These are phyloP conservation scores for Phania funesta DNA, from an alignment of 2,888 invertebrate species.

Conservation along the genomic window DNA sequence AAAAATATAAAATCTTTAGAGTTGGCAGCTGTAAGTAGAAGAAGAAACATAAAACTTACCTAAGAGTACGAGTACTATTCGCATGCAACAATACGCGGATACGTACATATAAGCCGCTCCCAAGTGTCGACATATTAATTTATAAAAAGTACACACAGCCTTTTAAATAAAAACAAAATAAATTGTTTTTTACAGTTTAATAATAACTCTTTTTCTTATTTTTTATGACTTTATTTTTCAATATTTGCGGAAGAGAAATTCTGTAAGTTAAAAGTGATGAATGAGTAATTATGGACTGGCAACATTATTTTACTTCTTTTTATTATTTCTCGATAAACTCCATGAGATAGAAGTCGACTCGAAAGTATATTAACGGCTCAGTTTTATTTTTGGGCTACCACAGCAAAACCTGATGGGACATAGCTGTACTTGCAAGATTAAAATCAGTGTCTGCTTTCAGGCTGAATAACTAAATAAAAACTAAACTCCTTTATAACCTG, in stretches of 20 bases:
- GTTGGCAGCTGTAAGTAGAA: slow-evolving; percentile 35
- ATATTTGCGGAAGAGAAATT: slow-evolving; percentile 63
- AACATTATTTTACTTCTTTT: not conserved
- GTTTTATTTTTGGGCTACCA: no score
- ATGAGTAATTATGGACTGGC: slow-evolving; percentile 50
- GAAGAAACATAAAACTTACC: slow-evolving; percentile 22
- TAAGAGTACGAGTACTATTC: not conserved
- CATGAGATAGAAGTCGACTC: not conserved
- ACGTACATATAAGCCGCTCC: slow-evolving; percentile 36
- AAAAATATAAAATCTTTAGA: slow-evolving; percentile 36
- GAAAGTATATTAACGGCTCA: not conserved
- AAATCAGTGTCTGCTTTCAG: no score
- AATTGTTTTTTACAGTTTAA: slow-evolving; percentile 38
- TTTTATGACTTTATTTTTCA: slow-evolving; percentile 34
- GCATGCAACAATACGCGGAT: slow-evolving; percentile 11
- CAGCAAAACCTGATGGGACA: no score
- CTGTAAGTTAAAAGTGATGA: slow-evolving; percentile 36
- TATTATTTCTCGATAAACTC: not conserved
- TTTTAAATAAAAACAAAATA: slow-evolving; percentile 11
- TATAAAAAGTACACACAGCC: slow-evolving; percentile 24
- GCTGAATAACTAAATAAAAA: no score
- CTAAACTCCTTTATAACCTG: no score
- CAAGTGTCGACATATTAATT: slow-evolving; percentile 57
- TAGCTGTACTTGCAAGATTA: no score
- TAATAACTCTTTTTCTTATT: slow-evolving; percentile 42